Evolutionary conservation across 2,888 invertebrate genomes (phyloP).

Genomic region (Biston betularia): DNA sequence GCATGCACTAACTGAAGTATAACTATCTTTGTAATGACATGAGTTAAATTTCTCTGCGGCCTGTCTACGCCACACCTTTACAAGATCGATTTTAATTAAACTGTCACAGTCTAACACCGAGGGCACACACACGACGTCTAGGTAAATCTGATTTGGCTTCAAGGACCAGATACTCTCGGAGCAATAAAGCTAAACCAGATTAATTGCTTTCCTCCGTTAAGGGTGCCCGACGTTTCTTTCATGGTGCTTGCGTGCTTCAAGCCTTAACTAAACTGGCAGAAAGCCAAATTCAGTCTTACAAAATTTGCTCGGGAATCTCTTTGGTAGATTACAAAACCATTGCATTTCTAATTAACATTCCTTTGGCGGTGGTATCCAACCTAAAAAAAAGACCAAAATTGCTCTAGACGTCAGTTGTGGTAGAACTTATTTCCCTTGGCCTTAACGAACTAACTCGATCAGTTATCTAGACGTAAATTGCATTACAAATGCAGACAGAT

Average conservation of each 20-base stretch:
- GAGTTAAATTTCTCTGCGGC: constrained; percentile 17
- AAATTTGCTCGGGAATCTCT: constrained; percentile 40
- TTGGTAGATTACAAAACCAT: constrained; percentile 45
- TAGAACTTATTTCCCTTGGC: constrained; percentile 7
- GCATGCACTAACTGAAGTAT: too few species aligned
- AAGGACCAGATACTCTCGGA: constrained; percentile 32
- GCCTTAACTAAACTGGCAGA: constrained; percentile 45
- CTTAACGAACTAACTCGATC: constrained; percentile 8
- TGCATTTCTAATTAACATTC: constrained; percentile 54
- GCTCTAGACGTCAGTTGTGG: constrained; percentile 16
- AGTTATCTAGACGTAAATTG: constrained; percentile 21
- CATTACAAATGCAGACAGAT: constrained; percentile 26
- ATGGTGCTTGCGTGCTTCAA: constrained; percentile 16
- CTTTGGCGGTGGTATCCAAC: constrained; percentile 39
- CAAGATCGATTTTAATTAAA: constrained; percentile 40
- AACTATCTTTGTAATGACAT: too few species aligned
- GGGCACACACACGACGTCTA: constrained; percentile 26
- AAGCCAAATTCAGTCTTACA: constrained; percentile 46
- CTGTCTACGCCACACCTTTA: constrained; percentile 29
- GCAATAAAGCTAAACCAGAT: constrained; percentile 35
- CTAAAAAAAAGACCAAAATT: constrained; percentile 26
- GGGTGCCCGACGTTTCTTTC: constrained; percentile 26
- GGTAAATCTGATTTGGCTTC: constrained; percentile 40
- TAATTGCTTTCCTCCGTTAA: constrained; percentile 36
- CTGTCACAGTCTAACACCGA: constrained; percentile 31